Evolutionary conservation across 2,888 invertebrate species (phyloP).

Genomic region (Hesperia comma): DNA sequence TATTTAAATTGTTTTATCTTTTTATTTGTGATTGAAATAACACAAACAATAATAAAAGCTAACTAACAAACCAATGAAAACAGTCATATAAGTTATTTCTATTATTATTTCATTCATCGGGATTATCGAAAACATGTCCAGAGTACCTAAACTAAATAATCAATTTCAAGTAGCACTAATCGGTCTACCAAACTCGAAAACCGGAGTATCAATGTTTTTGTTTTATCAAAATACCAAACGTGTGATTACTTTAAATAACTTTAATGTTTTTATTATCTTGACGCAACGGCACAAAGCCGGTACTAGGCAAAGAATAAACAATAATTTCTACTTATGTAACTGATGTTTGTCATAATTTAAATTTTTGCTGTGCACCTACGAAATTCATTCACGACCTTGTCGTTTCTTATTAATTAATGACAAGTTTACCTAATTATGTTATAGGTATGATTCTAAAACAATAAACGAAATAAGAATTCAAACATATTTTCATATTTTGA

Average conservation of each 20-base stretch:
- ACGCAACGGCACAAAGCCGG: neutral
- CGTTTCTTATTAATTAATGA: too few relatives aligned
- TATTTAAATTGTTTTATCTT: too few relatives aligned
- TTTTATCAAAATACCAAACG: conserved; percentile 16
- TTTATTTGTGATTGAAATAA: too few relatives aligned
- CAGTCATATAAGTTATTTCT: too few relatives aligned
- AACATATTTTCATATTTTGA: too few relatives aligned
- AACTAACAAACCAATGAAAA: too few relatives aligned
- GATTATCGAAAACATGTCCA: too few relatives aligned
- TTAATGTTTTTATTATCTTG: conserved; percentile 12
- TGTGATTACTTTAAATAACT: conserved; percentile 20
- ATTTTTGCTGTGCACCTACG: neutral
- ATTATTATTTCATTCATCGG: too few relatives aligned
- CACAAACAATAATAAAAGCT: too few relatives aligned
- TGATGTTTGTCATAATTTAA: neutral
- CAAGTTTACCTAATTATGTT: too few relatives aligned
- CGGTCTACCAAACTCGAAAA: neutral
- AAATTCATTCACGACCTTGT: neutral
- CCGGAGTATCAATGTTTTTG: neutral
- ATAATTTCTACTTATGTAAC: neutral
- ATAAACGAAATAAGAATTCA: neutral
- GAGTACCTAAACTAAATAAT: too few relatives aligned
- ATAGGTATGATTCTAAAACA: too few relatives aligned
- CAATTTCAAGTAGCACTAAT: neutral
- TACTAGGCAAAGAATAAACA: conserved; percentile 9